phyloP scores from a whole-genome alignment of 2,797 vertebrate species.

The Pyrocephalus nanus region DNA sequence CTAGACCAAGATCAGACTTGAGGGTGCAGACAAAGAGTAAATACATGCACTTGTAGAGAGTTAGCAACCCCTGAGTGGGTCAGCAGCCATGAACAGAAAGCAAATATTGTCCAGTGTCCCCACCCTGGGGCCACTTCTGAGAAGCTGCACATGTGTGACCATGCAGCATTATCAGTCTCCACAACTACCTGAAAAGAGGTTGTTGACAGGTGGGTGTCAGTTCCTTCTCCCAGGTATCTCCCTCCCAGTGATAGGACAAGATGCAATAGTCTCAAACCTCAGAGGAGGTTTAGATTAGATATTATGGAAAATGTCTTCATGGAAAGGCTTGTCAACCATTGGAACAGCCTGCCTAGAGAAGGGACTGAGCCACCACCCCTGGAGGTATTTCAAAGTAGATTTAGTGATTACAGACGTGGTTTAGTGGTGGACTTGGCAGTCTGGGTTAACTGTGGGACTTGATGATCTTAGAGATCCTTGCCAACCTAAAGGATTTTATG shows the following conservation, averaged over 20 bases:
- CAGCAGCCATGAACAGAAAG: background rate
- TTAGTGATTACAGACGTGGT: background rate
- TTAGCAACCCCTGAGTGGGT: background rate
- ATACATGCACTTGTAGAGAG: background rate
- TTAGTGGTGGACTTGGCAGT: background rate
- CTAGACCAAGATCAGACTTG: background rate
- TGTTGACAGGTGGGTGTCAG: fast-evolving
- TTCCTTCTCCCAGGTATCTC: background rate
- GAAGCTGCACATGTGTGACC: background rate
- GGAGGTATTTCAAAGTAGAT: background rate
- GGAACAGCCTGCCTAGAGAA: background rate
- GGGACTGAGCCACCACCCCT: too few species aligned
- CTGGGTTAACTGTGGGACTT: background rate
- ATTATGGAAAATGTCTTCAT: background rate
- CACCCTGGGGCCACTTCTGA: background rate
- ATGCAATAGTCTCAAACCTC: background rate
- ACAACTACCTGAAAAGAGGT: background rate
- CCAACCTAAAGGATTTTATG: background rate
- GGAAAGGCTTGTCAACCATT: background rate
- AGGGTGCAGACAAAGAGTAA: background rate
- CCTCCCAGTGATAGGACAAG: background rate
- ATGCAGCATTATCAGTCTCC: background rate
- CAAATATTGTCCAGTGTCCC: background rate
- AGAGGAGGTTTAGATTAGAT: background rate
- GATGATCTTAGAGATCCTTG: background rate